Base-by-base conservation (phyloP, 2,113 vertebrate species). In the Pachypanchax playfairii region DNA sequence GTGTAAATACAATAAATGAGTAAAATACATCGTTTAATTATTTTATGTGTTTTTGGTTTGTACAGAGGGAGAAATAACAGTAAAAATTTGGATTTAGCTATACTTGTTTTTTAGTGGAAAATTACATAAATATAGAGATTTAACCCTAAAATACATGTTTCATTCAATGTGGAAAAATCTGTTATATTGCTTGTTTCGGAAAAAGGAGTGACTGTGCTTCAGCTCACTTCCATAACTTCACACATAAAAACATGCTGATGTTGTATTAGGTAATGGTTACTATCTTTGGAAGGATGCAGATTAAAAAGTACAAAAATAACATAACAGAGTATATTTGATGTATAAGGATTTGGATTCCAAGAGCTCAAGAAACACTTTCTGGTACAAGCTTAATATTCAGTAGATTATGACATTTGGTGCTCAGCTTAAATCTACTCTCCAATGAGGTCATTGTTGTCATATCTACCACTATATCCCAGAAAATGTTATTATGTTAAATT, bases 311-410 rank as follows among this genome's bases (percentile, higher is more conserved):
- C 7, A 35, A 3, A 31, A 48, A 38, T 35, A n/a, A 22, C 21
- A 60, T 17, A 4, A 18, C 20, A 9, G 4, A 22, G 6, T 24
- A 21, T 5, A 43, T 24, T n/a, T 6, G 8, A 29, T 47, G 8
- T 24, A 15, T 11, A 22, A 24, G 11, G 3, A 61, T 64, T 21
- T 44, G 4, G 28, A 44, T 56, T 60, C 48, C 10, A 31, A 25
- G 20, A 13, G 21, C 20, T n/a, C 8, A 18, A 41, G 36, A 20
- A 41, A 64, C 68, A 43, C 11, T 43, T 13, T 17, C 21, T 5
- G 13, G 38, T 39, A 71, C 24, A 33, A 33, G 12, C 33, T 50
- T 49, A 60, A 48, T 38, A 53, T 26, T 33, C 6, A 53, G 17
- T 29, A 58, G 36, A 24, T 21, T 6, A 3, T 36, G n/a, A 51